These are phyloP conservation scores for Trachelus stipa DNA, from an alignment of 2,888 invertebrate species.

Conservation along the genomic window DNA sequence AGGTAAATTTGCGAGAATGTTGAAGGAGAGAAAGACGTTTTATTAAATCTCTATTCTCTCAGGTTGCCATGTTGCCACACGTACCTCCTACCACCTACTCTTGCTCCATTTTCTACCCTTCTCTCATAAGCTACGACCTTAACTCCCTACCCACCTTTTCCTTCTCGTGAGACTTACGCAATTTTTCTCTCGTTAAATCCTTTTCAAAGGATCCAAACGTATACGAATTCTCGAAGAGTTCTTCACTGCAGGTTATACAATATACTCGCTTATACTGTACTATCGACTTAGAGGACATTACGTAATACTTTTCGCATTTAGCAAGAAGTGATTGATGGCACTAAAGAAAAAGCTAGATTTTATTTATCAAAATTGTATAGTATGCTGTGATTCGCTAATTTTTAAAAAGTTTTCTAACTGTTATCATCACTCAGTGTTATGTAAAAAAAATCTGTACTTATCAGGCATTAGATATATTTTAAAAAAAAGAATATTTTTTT, in stretches of 20 bases:
- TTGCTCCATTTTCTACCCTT: neutral
- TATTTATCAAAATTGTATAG: neutral
- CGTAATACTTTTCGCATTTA: neutral
- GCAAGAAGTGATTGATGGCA: neutral
- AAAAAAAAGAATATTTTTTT: too few relatives aligned
- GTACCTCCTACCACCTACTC: neutral
- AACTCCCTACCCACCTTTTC: neutral
- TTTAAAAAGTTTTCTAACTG: rapidly evolving
- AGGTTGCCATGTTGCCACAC: neutral
- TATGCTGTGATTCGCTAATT: neutral
- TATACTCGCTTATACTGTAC: neutral
- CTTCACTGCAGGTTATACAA: constrained; percentile 19
- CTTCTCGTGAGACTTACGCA: neutral
- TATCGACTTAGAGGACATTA: neutral
- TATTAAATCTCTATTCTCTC: neutral
- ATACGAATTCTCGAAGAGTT: constrained; percentile 32
- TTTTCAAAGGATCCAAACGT: constrained; percentile 34
- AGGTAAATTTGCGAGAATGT: neutral
- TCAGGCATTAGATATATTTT: too few relatives aligned
- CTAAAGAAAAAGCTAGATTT: neutral
- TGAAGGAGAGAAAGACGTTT: neutral
- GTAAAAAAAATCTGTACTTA: too few relatives aligned
- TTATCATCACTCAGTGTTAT: neutral
- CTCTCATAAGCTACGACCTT: constrained; percentile 1
- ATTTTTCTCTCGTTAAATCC: constrained; percentile 16